phyloP scores from a whole-genome alignment of 2,113 vertebrate species.

The Dasyurus viverrinus region DNA sequence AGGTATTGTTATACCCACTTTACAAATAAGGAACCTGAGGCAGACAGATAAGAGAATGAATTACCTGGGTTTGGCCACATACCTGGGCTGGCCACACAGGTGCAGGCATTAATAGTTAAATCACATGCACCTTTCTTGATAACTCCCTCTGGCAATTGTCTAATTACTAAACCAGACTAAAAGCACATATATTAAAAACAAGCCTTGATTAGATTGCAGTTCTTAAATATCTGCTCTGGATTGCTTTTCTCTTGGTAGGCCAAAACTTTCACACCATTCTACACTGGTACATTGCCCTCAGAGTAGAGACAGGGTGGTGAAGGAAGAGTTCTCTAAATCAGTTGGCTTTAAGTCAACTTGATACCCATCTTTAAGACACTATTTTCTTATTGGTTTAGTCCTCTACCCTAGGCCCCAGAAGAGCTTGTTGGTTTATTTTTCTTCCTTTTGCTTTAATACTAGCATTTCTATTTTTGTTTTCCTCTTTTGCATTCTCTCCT shows the following conservation, averaged over 20 bases:
- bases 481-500: not conserved
- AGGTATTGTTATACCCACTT: not conserved
- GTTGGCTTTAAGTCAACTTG: not conserved
- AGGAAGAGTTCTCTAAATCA: not conserved
- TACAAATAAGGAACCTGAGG: not conserved
- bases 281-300: not conserved
- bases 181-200: not conserved
- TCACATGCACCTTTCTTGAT: not conserved
- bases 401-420: not conserved
- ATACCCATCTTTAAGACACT: not conserved
- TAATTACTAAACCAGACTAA: not conserved
- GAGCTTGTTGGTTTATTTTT: not conserved
- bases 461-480: not conserved
- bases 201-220: not conserved
- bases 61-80: not conserved
- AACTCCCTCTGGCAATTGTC: not conserved
- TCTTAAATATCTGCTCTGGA: not conserved
- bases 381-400: not conserved
- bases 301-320: not conserved
- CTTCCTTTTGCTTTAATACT: not conserved
- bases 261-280: not conserved
- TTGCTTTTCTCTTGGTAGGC: not conserved
- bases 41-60: not conserved
- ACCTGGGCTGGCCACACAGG: not conserved
- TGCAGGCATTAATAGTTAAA: not conserved